A percentile compares a stretch with the other conserved stretches of the same genome.
phyloP scores from a whole-genome alignment of 2,113 vertebrate species.

The sheep (Ovis aries) region ARS-UI_Ramb_v3.0 NC_056056.1:182893501-182894000 shows the following conservation, averaged over 20 bases:
- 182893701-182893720: not conserved
- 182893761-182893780: not conserved
- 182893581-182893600: not conserved
- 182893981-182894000: not conserved
- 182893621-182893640: not conserved
- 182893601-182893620: not conserved
- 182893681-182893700: not conserved
- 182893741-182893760: not conserved
- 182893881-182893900: not conserved
- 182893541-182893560: not conserved
- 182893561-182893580: not conserved
- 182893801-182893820: not conserved
- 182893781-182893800: not conserved
- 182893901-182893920: not conserved
- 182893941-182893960: not conserved
- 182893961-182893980: not conserved
- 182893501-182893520: not conserved
- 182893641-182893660: not conserved
- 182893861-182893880: not conserved
- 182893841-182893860: not conserved
- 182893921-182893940: not conserved
- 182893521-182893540: fast-evolving
- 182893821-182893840: not conserved
- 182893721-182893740: not conserved
- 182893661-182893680: not conserved